Conservation (phyloP, 2,888 invertebrate species). For the Caenorhabditis drosophilae region DNA sequence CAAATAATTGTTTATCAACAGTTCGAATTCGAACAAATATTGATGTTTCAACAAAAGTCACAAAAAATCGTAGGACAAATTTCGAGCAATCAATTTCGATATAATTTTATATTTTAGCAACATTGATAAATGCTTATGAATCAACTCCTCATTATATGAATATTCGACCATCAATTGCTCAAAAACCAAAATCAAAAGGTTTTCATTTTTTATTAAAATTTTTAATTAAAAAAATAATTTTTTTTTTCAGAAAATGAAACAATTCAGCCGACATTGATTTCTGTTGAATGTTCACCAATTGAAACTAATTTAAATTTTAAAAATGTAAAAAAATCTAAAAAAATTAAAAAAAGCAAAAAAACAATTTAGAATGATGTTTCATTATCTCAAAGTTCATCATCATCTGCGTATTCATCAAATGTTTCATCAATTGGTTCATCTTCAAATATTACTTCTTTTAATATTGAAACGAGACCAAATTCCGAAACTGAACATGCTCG, state of each 20-base stretch:
- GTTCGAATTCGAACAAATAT: slow-evolving; percentile 22
- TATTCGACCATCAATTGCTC: slow-evolving; percentile 22
- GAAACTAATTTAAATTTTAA: slow-evolving; percentile 11
- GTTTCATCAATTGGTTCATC: slow-evolving; percentile 3
- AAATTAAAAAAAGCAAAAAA: not conserved
- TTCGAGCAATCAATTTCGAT: not conserved
- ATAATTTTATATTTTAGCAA: slow-evolving; percentile 5
- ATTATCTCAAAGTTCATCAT: slow-evolving; percentile 18
- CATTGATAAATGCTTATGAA: slow-evolving; percentile 9
- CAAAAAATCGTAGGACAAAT: slow-evolving; percentile 4
- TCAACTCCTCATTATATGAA: slow-evolving; percentile 20
- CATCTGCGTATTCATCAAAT: slow-evolving; percentile 8
- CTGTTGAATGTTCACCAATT: slow-evolving; percentile 15
- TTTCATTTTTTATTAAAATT: slow-evolving; percentile 4
- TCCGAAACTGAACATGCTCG: not conserved
- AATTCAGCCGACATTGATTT: slow-evolving; percentile 18
- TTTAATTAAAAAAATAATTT: not conserved
- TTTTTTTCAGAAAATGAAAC: slow-evolving; percentile 1
- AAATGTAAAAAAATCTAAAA: not conserved
- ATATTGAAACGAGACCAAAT: not conserved
- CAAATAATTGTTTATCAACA: slow-evolving; percentile 1
- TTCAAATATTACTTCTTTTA: not conserved
- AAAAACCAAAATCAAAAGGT: slow-evolving; percentile 14
- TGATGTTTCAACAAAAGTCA: slow-evolving; percentile 10
- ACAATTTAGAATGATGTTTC: slow-evolving; percentile 16